A percentile compares a stretch with the other conserved stretches of the same genome.
Evolutionary conservation across 2,888 invertebrate species (phyloP).

Genomic region (Anaspis maculata): DNA sequence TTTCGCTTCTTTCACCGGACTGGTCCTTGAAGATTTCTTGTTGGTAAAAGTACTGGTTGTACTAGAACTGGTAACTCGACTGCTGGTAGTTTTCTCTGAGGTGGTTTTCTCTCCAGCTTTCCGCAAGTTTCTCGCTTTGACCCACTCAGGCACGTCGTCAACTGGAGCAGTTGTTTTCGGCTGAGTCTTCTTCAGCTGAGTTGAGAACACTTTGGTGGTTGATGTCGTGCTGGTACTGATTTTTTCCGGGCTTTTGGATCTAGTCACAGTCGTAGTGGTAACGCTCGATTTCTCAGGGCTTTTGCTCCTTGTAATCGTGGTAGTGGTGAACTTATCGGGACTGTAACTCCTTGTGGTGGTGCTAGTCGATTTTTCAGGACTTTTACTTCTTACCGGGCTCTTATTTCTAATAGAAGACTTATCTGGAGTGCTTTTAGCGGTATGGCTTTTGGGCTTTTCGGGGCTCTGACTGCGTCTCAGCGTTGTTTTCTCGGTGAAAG

Average conservation of each 20-base stretch:
- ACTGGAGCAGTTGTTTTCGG: conserved; percentile 37
- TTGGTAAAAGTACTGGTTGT: conserved; percentile 19
- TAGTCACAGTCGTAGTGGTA: conserved; percentile 24
- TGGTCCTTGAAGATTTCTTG: conserved; percentile 37
- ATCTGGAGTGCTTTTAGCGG: too few relatives aligned
- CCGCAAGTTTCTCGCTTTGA: conserved; percentile 51
- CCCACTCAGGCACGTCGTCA: conserved; percentile 56
- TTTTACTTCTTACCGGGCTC: conserved; percentile 10
- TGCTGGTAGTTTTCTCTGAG: conserved; percentile 18
- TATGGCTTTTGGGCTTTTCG: too few relatives aligned
- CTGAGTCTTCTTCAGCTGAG: conserved; percentile 31
- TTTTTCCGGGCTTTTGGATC: conserved; percentile 39
- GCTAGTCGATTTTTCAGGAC: conserved; percentile 14
- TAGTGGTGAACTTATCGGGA: conserved; percentile 15
- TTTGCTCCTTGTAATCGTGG: conserved; percentile 9
- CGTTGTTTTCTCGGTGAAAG: conserved; percentile 14
- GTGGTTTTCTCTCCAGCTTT: conserved; percentile 41
- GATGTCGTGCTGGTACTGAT: conserved; percentile 16
- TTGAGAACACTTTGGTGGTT: conserved; percentile 22
- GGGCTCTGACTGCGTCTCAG: conserved; percentile 20
- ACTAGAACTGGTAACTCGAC: conserved; percentile 13
- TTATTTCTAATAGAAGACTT: background rate
- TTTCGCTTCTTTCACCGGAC: conserved; percentile 32
- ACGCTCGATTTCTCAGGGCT: conserved; percentile 26
- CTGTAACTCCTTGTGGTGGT: conserved; percentile 12